These are phyloP conservation scores for Ramazzottius varieornatus DNA, from an alignment of 2,888 invertebrate genomes.

Conservation along the genomic window DNA sequence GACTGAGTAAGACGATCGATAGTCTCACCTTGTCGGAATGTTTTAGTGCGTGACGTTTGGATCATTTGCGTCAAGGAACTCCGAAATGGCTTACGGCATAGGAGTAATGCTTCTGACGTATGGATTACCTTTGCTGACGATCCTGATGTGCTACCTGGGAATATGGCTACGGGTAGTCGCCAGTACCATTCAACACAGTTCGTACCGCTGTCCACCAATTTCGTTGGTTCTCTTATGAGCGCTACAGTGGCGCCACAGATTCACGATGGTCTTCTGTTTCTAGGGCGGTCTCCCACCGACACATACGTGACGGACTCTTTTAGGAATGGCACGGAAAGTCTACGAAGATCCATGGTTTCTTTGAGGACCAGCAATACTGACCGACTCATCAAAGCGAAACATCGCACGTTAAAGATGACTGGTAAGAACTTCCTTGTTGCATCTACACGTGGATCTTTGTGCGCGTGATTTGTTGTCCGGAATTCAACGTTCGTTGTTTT, in stretches of 20 bases:
- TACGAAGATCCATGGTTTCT: not conserved
- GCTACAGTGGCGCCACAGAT: no score
- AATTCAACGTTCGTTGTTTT: not conserved
- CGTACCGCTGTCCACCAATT: not conserved
- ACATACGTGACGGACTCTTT: no score
- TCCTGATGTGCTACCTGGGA: not conserved
- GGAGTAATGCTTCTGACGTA: not conserved
- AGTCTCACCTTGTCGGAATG: no score
- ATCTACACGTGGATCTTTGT: not conserved
- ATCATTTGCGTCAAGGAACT: not conserved
- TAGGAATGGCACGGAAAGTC: no score
- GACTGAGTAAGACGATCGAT: no score
- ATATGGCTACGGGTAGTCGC: not conserved
- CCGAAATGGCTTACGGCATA: not conserved
- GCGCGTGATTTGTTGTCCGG: not conserved
- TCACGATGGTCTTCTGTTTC: not conserved
- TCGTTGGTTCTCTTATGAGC: no score
- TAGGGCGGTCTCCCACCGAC: no score
- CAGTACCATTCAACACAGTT: not conserved
- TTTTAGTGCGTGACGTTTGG: conserved; percentile 2
- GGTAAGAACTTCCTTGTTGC: not conserved
- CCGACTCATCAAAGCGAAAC: not conserved
- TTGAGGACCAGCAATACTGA: not conserved
- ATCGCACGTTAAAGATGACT: not conserved
- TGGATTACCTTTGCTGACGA: not conserved